Base-by-base conservation (phyloP, 92 coral and sea anemone genomes). In the Zoanthus sociatus region DNA sequence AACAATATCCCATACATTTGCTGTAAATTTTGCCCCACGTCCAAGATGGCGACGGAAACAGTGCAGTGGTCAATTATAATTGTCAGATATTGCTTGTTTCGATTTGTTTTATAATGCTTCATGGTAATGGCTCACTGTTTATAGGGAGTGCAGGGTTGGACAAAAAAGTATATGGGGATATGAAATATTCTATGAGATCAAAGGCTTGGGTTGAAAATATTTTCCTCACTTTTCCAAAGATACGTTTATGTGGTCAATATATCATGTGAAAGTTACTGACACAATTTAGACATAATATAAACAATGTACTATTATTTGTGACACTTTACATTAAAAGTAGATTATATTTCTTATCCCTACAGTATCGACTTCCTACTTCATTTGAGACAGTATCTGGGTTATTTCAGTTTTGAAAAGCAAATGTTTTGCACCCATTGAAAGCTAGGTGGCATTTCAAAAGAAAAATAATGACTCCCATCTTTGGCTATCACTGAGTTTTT, bases 101-200 rank as follows among this genome's bases (percentile, higher is more conserved):
- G n/a, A 56, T 56, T 56, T 12, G 9, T 56, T 56, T 56, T 8
- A 56, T 15, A 56, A 9, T 69, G n/a, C 61, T 66, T 26, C 26
- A 26, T 66, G 33, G 71, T 6, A 32, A 66, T 21, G 31, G 71
- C 5, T 66, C 71, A 66, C 33, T 66, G 33, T n/a, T 66, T 66
- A 66, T 32, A n/a, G 71, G 71, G 71, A 66, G 71, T 66, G 33
- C 4, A 21, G 71, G 33, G 71, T 66, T 66, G 71, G 71, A 66
- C 71, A 66, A 66, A 66, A 66, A 66, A 66, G 71, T 66, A 66
- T 66, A 21, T 21, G 26, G 71, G 71, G 71, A 32, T 66, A n/a
- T n/a, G 71, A 66, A n/a, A 66, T 17, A 66, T 66, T 66, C 33
- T n/a, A 10, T 66, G 71, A 66, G 71, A 66, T 66, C 0, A n/a